Conservation (phyloP, 2,888 invertebrate species). For the Lepidochrysops patricia region DNA sequence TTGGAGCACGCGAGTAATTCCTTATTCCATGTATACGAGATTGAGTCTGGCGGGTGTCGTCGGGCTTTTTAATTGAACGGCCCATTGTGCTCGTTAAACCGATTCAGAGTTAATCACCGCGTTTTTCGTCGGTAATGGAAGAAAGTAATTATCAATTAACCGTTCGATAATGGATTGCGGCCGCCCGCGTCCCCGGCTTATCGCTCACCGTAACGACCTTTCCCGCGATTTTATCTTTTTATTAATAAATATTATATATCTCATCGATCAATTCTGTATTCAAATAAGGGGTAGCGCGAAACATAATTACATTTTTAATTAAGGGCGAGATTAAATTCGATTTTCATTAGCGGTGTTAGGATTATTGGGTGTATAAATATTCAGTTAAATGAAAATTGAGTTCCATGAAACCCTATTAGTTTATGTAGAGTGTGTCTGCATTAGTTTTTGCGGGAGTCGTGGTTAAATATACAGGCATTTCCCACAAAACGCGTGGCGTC, state of each 20-base stretch:
- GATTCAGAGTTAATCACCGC: conserved; percentile 69
- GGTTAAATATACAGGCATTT: neutral
- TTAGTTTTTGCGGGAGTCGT: neutral
- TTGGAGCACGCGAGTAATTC: conserved; percentile 69
- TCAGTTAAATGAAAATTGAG: too few relatives aligned
- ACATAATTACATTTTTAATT: neutral
- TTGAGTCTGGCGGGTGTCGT: conserved; percentile 67
- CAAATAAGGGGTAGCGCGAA: neutral
- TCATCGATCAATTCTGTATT: conserved; percentile 42
- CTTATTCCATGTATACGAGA: conserved; percentile 71
- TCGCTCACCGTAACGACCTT: conserved; percentile 54
- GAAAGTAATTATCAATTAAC: conserved; percentile 75
- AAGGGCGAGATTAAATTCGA: neutral
- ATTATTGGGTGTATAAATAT: neutral
- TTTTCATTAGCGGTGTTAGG: neutral
- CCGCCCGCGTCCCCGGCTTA: conserved; percentile 62
- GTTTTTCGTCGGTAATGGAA: conserved; percentile 72
- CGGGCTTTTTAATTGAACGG: conserved; percentile 71
- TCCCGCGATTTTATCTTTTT: conserved; percentile 48
- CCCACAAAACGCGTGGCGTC: conserved; percentile 20
- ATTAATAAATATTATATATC: conserved; percentile 47
- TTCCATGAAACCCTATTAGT: neutral
- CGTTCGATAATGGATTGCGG: conserved; percentile 70
- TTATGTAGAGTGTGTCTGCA: neutral
- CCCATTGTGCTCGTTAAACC: conserved; percentile 71